phyloP scores from a whole-genome alignment of 30 jellyfish, hydroid and myxozoan species.

The Cassiopea xamachana region DNA sequence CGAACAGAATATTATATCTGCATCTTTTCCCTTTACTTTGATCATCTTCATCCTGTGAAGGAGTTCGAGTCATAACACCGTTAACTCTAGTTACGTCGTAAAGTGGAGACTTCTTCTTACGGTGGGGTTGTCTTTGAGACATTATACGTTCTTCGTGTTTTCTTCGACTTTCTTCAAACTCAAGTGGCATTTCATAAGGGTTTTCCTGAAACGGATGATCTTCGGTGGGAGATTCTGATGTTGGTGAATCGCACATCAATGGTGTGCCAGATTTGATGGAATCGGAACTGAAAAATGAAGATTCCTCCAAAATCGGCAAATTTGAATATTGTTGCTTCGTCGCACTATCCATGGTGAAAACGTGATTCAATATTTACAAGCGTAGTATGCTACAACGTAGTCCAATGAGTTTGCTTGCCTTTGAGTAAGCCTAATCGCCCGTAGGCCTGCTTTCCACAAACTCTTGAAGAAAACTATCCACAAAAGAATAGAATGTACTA shows the following conservation, averaged over 20 bases:
- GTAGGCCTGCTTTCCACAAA: no score
- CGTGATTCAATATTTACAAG: no score
- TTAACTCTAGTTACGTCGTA: constrained; percentile 38
- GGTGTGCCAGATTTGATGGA: constrained; percentile 68
- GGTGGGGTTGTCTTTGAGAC: constrained; percentile 19
- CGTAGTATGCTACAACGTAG: no score
- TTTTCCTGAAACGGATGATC: constrained; percentile 14
- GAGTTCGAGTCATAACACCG: constrained; percentile 5
- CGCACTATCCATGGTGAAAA: background rate
- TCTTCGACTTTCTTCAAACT: constrained; percentile 32
- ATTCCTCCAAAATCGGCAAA: constrained; percentile 15
- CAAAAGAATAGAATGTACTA: no score
- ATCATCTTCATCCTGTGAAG: background rate
- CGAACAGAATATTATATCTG: background rate
- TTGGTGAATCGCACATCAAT: constrained; percentile 30
- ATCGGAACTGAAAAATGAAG: constrained; percentile 51
- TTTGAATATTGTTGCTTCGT: constrained; percentile 10
- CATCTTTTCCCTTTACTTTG: no score
- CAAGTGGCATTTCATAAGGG: constrained; percentile 59
- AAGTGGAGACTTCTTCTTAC: constrained; percentile 48
- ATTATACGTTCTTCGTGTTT: constrained; percentile 67
- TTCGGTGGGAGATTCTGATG: constrained; percentile 30
- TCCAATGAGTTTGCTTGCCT: no score
- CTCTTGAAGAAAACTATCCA: no score
- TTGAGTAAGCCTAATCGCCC: no score